Conservation (phyloP, 2,888 invertebrate species). For the Hydrotaea diabolus region DNA sequence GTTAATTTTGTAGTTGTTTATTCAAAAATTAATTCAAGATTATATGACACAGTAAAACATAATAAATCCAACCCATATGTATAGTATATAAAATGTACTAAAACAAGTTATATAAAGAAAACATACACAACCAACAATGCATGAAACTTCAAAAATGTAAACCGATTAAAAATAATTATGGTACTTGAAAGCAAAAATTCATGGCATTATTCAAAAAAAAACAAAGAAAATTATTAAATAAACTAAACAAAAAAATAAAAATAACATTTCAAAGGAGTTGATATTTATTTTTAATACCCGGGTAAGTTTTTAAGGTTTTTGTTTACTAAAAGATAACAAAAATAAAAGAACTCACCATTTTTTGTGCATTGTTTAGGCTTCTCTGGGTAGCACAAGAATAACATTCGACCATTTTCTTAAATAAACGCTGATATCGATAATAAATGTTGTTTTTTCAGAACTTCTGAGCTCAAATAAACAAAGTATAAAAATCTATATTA, state of each 20-base stretch:
- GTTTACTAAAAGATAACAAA: too few relatives aligned
- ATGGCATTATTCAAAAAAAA: conserved; percentile 40
- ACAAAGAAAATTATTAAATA: conserved; percentile 14
- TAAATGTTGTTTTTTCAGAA: too few relatives aligned
- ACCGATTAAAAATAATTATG: conserved; percentile 14
- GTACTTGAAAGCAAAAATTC: conserved; percentile 22
- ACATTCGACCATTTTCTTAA: too few relatives aligned
- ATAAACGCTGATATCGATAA: too few relatives aligned
- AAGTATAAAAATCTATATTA: too few relatives aligned
- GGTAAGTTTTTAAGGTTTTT: background rate
- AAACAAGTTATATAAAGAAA: conserved; percentile 16
- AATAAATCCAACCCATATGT: background rate
- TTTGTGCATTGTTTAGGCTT: too few relatives aligned
- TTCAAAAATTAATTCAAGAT: too few relatives aligned
- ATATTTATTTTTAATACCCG: background rate
- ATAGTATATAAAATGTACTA: conserved; percentile 20
- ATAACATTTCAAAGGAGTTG: background rate
- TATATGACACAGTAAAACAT: background rate
- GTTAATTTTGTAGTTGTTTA: background rate
- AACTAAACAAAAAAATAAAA: background rate
- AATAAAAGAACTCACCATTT: too few relatives aligned
- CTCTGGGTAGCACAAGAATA: too few relatives aligned
- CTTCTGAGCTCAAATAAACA: too few relatives aligned
- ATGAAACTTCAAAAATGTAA: conserved; percentile 23
- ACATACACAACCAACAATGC: background rate